Evolutionary conservation across 2,888 invertebrate genomes (phyloP).

Genomic region (Hirtodrosophila duncani): DNA sequence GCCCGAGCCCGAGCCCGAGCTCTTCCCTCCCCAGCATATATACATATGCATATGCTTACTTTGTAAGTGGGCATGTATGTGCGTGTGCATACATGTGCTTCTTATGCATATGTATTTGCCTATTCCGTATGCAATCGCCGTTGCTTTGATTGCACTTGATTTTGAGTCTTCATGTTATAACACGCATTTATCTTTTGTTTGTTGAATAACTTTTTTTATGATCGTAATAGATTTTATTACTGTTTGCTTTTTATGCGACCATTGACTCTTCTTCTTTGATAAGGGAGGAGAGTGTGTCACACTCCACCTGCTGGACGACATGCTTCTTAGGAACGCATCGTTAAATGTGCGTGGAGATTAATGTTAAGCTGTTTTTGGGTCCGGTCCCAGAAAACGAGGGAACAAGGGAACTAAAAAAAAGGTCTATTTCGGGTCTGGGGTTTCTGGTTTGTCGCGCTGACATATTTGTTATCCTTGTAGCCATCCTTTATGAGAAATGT

Average conservation of each 20-base stretch:
- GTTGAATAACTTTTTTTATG: background rate
- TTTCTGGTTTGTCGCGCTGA: slow-evolving; percentile 15
- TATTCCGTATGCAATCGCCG: slow-evolving; percentile 18
- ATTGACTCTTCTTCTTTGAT: slow-evolving; percentile 3
- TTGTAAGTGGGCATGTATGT: no score
- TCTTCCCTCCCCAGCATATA: no score
- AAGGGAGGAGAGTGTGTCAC: background rate
- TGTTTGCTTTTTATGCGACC: slow-evolving; percentile 10
- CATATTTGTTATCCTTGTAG: no score
- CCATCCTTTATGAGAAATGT: no score
- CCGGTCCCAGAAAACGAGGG: background rate
- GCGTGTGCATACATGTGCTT: no score
- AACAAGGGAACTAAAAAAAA: background rate
- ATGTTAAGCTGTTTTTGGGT: slow-evolving; percentile 34
- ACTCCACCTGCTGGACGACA: slow-evolving; percentile 30
- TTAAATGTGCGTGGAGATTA: slow-evolving; percentile 51
- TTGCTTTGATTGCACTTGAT: slow-evolving; percentile 37
- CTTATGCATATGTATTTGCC: no score
- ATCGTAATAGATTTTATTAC: slow-evolving; percentile 18
- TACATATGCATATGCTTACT: slow-evolving; percentile 29
- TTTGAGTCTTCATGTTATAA: slow-evolving; percentile 19
- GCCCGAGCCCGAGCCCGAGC: no score
- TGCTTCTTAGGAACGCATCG: slow-evolving; percentile 49
- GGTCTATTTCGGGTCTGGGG: background rate
- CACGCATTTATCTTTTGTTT: background rate